A percentile compares a stretch with the other conserved stretches of the same genome.
Evolutionary conservation across 2,888 invertebrate species (phyloP).

Genomic region (Galerucella calmariensis): DNA sequence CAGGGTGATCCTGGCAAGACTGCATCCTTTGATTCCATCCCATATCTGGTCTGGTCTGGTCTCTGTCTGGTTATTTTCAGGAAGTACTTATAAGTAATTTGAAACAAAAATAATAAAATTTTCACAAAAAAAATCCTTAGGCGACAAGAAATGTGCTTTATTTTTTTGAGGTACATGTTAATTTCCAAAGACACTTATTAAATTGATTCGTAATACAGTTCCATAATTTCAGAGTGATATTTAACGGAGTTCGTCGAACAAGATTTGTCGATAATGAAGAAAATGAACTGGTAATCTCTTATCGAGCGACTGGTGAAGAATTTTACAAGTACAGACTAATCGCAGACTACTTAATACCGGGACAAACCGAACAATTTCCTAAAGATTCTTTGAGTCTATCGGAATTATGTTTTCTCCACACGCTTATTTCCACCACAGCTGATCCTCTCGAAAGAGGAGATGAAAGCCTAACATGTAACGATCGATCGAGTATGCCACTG

Average conservation of each 20-base stretch:
- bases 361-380: slow-evolving; percentile 58
- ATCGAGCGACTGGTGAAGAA: slow-evolving; percentile 70
- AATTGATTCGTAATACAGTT: background rate
- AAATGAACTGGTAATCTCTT: slow-evolving; percentile 64
- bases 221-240: slow-evolving; percentile 66
- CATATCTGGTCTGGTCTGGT: too few species aligned
- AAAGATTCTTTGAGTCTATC: slow-evolving; percentile 60
- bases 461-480: slow-evolving; percentile 67
- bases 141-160: too few species aligned
- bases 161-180: too few species aligned
- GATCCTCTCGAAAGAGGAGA: slow-evolving; percentile 72
- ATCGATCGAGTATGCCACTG: slow-evolving; percentile 51
- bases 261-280: slow-evolving; percentile 60
- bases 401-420: slow-evolving; percentile 69
- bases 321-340: slow-evolving; percentile 71
- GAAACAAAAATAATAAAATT: too few species aligned
- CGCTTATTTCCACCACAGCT: slow-evolving; percentile 71
- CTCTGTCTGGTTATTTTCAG: too few species aligned
- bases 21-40: too few species aligned
- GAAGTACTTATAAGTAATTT: too few species aligned
- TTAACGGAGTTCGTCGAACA: slow-evolving; percentile 72
- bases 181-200: too few species aligned
- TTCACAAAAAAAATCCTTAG: too few species aligned
- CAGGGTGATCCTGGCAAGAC: too few species aligned
- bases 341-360: slow-evolving; percentile 71